Evolutionary conservation across 2,113 vertebrate species (phyloP).

Genomic region (Leiothrix lutea): DNA sequence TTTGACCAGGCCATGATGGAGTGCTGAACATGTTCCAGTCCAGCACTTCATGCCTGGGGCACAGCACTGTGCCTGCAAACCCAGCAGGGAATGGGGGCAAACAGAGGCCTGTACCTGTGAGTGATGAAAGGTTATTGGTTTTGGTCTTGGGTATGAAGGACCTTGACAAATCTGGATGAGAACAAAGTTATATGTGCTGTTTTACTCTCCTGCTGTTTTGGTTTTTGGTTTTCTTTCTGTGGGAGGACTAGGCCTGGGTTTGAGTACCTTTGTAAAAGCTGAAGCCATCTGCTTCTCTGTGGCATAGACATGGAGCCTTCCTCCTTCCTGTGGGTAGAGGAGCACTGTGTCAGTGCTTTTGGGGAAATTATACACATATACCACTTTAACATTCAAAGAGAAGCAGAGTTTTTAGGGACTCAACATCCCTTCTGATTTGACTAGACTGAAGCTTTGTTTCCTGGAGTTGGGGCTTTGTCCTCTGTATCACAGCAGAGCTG

Average conservation of each 20-base stretch:
- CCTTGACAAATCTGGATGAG: background rate
- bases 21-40: background rate
- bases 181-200: background rate
- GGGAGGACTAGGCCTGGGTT: background rate
- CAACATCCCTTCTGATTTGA: background rate
- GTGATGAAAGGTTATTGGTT: background rate
- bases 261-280: background rate
- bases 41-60: background rate
- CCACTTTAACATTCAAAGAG: background rate
- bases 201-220: background rate
- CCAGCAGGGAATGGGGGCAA: background rate
- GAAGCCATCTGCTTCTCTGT: background rate
- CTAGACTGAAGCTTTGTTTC: background rate
- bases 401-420: background rate
- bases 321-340: background rate
- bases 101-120: background rate
- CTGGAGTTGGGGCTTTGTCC: background rate
- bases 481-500: background rate
- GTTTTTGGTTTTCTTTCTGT: background rate
- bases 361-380: accelerated
- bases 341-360: background rate
- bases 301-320: background rate
- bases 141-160: background rate
- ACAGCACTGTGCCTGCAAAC: background rate
- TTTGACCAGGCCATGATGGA: background rate